Base-by-base conservation (phyloP, 1,140 invertebrate genomes). In the Hypothenemus hampei region DNA sequence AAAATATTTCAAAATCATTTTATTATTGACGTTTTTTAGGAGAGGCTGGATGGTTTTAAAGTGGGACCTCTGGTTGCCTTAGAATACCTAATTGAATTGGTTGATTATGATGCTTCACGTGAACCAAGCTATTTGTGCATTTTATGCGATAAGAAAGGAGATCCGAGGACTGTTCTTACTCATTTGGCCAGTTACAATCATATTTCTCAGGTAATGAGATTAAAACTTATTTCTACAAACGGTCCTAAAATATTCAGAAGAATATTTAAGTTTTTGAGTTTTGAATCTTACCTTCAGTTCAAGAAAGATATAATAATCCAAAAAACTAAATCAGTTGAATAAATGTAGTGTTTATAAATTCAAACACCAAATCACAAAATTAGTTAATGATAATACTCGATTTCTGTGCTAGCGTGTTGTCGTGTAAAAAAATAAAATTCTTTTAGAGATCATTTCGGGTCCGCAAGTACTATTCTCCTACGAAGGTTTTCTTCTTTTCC, bases 101-200 rank as follows among this genome's bases (percentile, higher is more conserved):
- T 80, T 19, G 81, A 83, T 50, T 74, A 79, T 57, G 77, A 81
- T 24, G 72, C 73, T 4, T 70, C 70, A 49, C 74, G 78, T 59
- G 83, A 86, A 64, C 84, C 85, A 1, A 73, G 76, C 49, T 89
- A 89, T 65, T 77, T 81, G 29, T 90, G 87, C 69, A 77, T 85
- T 53, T 73, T 89, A 33, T 90, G 87, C 71, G 78, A 81, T 61
- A 88, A 87, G 66, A 80, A 82, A 61, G 85, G 85, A 19, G 84
- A 87, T 70, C 81, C 81, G 23, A 75, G 85, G 21, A 87, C 82
- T 13, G 84, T 87, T 50, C 80, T 88, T 71, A 80, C 80, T 39
- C 87, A 89, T 67, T 76, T 88, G 62, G 81, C 80, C 2, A 86
- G 84, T 63, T 82, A 81, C 63, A 81, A 81, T 65, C 87, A 89